Evolutionary conservation across 2,797 vertebrate genomes (phyloP).

Genomic region (Serranus cabrilla): DNA sequence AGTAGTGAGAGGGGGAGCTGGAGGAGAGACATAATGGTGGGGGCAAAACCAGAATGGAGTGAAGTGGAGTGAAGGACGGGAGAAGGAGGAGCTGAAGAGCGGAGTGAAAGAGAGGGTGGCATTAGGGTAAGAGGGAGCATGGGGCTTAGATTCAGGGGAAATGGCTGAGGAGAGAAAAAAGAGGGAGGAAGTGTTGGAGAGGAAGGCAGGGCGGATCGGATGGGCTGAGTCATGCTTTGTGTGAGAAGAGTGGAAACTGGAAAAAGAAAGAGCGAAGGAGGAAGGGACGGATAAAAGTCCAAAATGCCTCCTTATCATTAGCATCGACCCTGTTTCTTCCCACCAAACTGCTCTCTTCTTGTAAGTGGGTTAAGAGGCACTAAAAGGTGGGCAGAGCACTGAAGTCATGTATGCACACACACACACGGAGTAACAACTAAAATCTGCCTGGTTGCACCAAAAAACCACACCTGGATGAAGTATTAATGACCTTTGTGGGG

Average conservation of each 20-base stretch:
- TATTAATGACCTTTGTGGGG: constrained; percentile 52
- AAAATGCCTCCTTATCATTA: constrained; percentile 48
- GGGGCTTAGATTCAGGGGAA: constrained; percentile 40
- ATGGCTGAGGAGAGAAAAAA: constrained; percentile 20
- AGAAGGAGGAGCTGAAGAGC: constrained; percentile 61
- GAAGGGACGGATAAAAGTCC: constrained; percentile 41
- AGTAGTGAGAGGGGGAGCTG: constrained; percentile 57
- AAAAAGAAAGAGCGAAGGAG: constrained; percentile 24
- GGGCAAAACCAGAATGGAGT: constrained; percentile 68
- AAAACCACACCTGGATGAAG: constrained; percentile 50
- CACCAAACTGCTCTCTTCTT: constrained; percentile 34
- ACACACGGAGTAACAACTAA: constrained; percentile 16
- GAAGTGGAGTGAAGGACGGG: constrained; percentile 67
- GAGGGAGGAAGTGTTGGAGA: constrained; percentile 20
- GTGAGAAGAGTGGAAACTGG: constrained; percentile 36
- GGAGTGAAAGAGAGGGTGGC: constrained; percentile 56
- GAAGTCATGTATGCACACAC: constrained; percentile 18
- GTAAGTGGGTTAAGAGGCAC: constrained; percentile 62
- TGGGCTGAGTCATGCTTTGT: constrained; percentile 56
- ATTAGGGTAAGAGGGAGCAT: constrained; percentile 71
- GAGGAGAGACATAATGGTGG: constrained; percentile 65
- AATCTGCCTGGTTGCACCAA: constrained; percentile 34
- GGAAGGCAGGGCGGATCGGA: constrained; percentile 22
- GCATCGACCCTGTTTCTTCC: constrained; percentile 36
- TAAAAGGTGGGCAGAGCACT: constrained; percentile 24